phyloP scores from a whole-genome alignment of 2,888 invertebrate genomes.

The Lepidocyrtoides sp. region DNA sequence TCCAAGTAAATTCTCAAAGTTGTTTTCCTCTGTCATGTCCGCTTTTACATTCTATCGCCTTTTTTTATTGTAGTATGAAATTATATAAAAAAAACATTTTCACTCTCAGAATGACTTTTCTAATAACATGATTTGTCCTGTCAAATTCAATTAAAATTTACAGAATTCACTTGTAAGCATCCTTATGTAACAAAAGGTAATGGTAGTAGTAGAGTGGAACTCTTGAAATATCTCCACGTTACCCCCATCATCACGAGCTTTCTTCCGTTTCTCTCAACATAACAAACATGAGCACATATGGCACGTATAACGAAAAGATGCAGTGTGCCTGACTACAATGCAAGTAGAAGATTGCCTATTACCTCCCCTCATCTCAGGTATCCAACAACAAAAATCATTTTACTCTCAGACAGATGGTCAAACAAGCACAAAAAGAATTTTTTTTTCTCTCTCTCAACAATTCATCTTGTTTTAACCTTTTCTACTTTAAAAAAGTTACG shows the following conservation, averaged over 20 bases:
- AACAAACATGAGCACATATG: background rate
- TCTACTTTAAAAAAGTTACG: background rate
- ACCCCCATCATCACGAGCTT: background rate
- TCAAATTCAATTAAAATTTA: conserved; percentile 6
- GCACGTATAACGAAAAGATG: background rate
- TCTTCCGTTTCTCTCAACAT: background rate
- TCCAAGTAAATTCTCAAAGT: background rate
- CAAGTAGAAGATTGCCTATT: background rate
- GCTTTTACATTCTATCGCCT: background rate
- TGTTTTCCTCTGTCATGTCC: background rate
- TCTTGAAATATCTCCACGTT: background rate
- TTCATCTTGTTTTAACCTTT: conserved; percentile 10
- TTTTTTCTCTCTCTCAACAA: conserved; percentile 1
- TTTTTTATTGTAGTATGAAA: background rate
- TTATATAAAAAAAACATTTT: too few species aligned
- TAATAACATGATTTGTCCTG: background rate
- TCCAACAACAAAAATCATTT: background rate
- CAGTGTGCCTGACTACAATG: background rate
- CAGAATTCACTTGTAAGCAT: too few species aligned
- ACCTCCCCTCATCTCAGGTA: background rate
- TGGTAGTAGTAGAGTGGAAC: too few species aligned
- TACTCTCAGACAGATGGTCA: conserved; percentile 45
- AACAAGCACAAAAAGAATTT: background rate
- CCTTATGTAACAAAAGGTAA: too few species aligned
- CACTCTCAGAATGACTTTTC: conserved; percentile 9